Evolutionary conservation across 2,888 invertebrate genomes (phyloP).

Genomic region (Temnothorax unifasciatus): DNA sequence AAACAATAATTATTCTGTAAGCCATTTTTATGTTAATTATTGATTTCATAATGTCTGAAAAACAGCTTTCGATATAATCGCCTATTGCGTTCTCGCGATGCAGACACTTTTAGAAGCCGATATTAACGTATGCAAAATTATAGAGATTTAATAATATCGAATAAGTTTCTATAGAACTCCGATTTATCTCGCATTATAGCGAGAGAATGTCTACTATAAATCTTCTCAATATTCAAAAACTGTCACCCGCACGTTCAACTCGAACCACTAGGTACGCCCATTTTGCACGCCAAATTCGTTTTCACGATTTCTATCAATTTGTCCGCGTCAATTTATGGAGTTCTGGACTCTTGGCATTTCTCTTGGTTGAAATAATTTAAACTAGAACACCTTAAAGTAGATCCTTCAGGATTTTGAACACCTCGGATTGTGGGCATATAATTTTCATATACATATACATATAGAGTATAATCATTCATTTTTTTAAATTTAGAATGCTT

Average conservation of each 20-base stretch:
- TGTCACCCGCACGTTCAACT: conserved; percentile 44
- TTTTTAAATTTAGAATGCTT: background rate
- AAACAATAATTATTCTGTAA: background rate
- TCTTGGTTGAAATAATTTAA: conserved; percentile 58
- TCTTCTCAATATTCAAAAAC: conserved; percentile 30
- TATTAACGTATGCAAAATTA: background rate
- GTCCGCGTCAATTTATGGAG: conserved; percentile 53
- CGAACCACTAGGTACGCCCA: conserved; percentile 23
- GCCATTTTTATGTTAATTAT: conserved; percentile 1
- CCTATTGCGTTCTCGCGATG: background rate
- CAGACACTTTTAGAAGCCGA: background rate
- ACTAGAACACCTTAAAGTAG: conserved; percentile 77
- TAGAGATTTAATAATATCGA: conserved; percentile 18
- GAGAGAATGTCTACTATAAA: conserved; percentile 18
- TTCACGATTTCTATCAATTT: conserved; percentile 61
- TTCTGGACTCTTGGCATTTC: conserved; percentile 7
- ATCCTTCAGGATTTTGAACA: conserved; percentile 40
- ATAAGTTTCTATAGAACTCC: background rate
- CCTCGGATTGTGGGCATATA: conserved; percentile 75
- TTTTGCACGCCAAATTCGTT: conserved; percentile 56
- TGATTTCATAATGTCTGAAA: background rate
- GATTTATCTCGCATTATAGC: background rate
- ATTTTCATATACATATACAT: background rate
- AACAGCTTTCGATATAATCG: background rate
- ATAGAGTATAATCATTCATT: background rate